Evolutionary conservation across 2,113 vertebrate species (phyloP).

Genomic region (Neotragus pygmaeus): DNA sequence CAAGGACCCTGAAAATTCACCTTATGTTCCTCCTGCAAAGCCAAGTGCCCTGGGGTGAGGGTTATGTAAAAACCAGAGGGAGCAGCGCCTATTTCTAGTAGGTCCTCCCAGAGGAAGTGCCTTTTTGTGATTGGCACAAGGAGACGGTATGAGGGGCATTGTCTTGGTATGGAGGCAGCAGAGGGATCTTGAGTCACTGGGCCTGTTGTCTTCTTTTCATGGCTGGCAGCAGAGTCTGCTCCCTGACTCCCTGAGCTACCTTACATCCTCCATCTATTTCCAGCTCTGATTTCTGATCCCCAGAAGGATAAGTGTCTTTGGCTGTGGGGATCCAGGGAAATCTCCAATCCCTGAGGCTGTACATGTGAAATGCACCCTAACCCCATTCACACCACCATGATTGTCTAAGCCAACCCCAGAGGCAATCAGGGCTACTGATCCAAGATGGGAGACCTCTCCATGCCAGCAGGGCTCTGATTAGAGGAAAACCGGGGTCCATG

Average conservation of each 20-base stretch:
- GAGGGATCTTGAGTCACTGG: background rate
- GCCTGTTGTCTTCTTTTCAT: background rate
- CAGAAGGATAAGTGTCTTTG: background rate
- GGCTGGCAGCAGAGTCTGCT: background rate
- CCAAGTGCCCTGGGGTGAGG: background rate
- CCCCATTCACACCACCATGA: background rate
- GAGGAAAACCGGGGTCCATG: background rate
- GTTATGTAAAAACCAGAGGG: background rate
- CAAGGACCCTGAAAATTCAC: background rate
- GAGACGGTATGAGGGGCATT: background rate
- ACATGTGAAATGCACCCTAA: background rate
- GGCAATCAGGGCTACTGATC: background rate
- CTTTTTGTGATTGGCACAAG: background rate
- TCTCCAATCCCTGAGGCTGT: background rate
- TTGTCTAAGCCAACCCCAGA: background rate
- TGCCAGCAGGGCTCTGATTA: background rate
- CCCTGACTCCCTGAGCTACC: background rate
- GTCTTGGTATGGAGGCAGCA: background rate
- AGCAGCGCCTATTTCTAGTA: background rate
- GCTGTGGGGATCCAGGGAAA: background rate
- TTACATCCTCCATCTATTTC: background rate
- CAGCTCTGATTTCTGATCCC: background rate
- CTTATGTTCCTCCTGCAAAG: background rate
- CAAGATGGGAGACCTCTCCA: background rate
- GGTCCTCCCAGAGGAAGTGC: background rate